phyloP scores from a whole-genome alignment of 2,113 vertebrate species.

The Malurus elegans region DNA sequence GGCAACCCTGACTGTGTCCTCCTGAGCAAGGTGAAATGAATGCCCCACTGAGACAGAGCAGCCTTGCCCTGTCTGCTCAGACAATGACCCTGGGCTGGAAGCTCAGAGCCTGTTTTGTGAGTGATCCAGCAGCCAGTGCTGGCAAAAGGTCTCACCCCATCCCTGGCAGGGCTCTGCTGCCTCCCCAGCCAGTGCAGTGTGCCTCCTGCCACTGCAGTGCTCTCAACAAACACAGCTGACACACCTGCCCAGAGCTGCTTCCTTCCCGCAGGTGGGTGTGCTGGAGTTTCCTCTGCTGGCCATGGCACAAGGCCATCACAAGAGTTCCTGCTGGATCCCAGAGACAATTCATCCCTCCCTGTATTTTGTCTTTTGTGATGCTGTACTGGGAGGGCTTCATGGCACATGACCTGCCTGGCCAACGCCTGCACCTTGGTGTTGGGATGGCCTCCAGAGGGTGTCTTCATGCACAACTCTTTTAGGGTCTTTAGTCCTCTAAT shows the following conservation, averaged over 20 bases:
- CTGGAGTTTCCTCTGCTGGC: background rate
- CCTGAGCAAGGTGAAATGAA: background rate
- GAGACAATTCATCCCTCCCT: background rate
- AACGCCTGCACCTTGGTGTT: background rate
- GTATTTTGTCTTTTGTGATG: background rate
- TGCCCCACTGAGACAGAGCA: fast-evolving
- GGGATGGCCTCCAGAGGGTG: background rate
- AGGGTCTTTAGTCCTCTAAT: background rate
- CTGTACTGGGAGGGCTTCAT: background rate
- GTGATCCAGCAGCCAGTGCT: fast-evolving
- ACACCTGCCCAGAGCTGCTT: fast-evolving
- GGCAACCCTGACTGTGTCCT: fast-evolving
- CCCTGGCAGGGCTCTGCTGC: fast-evolving
- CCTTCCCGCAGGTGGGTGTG: background rate
- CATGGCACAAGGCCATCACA: too few species aligned
- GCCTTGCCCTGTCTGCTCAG: background rate
- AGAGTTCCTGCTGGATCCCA: background rate
- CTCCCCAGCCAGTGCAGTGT: background rate
- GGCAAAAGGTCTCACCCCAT: fast-evolving
- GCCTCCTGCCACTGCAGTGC: background rate
- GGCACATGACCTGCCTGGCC: background rate
- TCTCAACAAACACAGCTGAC: background rate
- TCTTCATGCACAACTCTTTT: background rate
- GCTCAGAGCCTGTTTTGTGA: background rate
- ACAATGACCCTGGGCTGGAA: background rate